A percentile compares a stretch with the other conserved stretches of the same genome.
phyloP scores from a whole-genome alignment of 2,113 vertebrate species.

The Brienomyrus longianalis region DNA sequence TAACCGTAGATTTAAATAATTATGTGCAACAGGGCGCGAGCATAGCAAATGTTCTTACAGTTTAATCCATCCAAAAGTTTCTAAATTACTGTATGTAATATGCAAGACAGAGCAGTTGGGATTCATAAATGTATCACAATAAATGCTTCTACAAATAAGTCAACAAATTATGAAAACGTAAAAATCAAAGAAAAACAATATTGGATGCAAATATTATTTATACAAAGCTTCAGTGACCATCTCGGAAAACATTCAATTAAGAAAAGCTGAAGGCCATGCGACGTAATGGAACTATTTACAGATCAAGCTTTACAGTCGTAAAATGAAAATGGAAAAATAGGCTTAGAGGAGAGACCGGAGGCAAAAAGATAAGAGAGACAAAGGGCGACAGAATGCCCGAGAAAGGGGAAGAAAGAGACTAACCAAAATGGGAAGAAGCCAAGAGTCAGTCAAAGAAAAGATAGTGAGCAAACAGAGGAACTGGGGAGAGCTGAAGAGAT shows the following conservation, averaged over 20 bases:
- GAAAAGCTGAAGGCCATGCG: not conserved
- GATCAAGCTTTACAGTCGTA: not conserved
- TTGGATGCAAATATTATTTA: not conserved
- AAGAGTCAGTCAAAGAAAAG: not conserved
- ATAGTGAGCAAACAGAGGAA: not conserved
- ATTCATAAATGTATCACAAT: not conserved
- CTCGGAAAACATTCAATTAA: not conserved
- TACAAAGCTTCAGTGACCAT: not conserved
- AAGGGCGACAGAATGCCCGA: not conserved
- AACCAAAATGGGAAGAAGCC: not conserved
- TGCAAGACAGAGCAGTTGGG: not conserved
- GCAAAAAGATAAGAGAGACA: not conserved
- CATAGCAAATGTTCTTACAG: slow-evolving; percentile 9
- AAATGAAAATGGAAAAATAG: not conserved
- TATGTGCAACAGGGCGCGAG: not conserved
- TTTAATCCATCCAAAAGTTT: not conserved
- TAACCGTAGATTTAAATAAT: slow-evolving; percentile 8
- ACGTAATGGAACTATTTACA: not conserved
- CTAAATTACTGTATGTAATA: not conserved
- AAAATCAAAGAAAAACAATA: not conserved
- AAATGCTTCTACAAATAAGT: not conserved
- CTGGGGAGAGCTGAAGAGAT: not conserved
- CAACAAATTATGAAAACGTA: not conserved
- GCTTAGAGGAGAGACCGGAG: not conserved
- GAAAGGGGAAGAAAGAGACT: not conserved